Evolutionary conservation across 2,113 vertebrate species (phyloP).

Genomic region (Zapus hudsonius): DNA sequence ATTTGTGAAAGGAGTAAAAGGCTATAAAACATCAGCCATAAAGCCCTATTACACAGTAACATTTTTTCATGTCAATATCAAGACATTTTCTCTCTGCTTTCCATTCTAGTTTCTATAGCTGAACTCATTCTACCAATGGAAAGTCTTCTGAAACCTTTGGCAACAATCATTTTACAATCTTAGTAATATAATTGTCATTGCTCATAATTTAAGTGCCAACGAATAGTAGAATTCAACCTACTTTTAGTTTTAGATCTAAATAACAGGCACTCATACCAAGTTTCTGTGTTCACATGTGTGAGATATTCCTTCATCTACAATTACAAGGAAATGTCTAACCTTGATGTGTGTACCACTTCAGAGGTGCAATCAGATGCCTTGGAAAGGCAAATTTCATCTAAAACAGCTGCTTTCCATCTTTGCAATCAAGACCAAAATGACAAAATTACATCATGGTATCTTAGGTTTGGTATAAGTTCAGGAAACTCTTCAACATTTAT

Average conservation of each 20-base stretch:
- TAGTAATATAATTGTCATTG: not conserved
- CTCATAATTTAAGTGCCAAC: not conserved
- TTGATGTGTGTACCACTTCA: constrained; percentile 3
- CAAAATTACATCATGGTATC: not conserved
- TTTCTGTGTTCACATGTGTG: not conserved
- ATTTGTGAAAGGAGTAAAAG: not conserved
- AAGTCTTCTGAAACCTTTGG: not conserved
- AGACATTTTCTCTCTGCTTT: not conserved
- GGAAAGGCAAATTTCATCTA: not conserved
- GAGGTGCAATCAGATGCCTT: not conserved
- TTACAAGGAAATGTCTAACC: not conserved
- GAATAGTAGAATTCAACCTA: too few relatives aligned
- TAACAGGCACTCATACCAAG: constrained; percentile 10
- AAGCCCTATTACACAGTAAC: not conserved
- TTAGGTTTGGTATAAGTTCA: not conserved
- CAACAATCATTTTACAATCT: not conserved
- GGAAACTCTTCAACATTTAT: constrained; percentile 29
- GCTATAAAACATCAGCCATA: not conserved
- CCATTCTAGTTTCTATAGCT: not conserved
- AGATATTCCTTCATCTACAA: not conserved
- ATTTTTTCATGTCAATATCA: not conserved
- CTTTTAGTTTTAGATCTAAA: too few relatives aligned
- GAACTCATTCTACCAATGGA: not conserved
- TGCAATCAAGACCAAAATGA: constrained; percentile 47
- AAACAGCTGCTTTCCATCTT: not conserved